phyloP scores from a whole-genome alignment of 2,797 vertebrate species.

The Neopelma chrysocephalum region DNA sequence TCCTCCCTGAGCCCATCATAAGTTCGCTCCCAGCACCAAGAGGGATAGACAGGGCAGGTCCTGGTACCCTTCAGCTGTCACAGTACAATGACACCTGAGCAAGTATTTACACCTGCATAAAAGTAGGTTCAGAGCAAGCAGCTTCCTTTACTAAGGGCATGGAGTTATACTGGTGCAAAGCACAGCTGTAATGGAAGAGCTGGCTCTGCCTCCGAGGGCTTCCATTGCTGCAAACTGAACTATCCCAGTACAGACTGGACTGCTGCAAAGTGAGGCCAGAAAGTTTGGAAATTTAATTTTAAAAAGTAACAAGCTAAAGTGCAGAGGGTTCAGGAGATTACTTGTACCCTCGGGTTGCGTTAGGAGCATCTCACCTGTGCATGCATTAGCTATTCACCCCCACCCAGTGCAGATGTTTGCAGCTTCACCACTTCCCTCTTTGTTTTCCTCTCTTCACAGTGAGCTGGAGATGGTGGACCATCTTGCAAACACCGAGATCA shows the following conservation, averaged over 20 bases:
- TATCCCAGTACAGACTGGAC: not conserved
- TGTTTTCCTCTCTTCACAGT: not conserved
- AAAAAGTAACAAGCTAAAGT: not conserved
- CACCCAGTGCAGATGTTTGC: not conserved
- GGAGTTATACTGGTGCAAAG: not conserved
- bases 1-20: not conserved
- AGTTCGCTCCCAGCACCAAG: not conserved
- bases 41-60: not conserved
- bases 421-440: not conserved
- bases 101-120: not conserved
- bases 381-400: rapidly evolving
- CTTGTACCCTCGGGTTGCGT: not conserved
- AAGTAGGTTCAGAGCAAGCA: not conserved
- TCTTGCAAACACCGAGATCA: slow-evolving; percentile 77
- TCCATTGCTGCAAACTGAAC: not conserved
- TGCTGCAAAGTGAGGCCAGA: not conserved
- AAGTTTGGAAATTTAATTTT: not conserved
- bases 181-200: not conserved
- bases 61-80: not conserved
- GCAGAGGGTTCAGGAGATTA: not conserved
- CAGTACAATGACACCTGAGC: not conserved
- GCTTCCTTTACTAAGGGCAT: not conserved
- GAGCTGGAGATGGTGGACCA: slow-evolving; percentile 72
- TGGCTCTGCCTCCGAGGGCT: not conserved
- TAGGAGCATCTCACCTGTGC: not conserved